These are phyloP conservation scores for Threskiornis aethiopicus DNA, from an alignment of 2,797 vertebrate genomes.

Conservation along the genomic window DNA sequence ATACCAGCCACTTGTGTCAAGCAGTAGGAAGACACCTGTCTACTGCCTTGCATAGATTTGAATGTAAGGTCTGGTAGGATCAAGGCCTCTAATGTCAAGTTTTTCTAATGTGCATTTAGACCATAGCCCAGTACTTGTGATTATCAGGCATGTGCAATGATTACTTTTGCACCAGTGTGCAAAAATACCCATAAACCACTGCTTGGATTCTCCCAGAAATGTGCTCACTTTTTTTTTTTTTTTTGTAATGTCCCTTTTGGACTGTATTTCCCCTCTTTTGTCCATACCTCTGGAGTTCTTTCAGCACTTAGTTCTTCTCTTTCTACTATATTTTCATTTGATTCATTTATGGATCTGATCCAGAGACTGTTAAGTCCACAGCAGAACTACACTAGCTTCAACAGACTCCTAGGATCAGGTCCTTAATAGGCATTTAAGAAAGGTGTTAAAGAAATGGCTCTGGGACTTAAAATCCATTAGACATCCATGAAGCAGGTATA, in stretches of 20 bases:
- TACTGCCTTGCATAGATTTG: background rate
- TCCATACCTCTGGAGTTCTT: background rate
- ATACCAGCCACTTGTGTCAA: background rate
- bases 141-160: background rate
- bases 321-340: background rate
- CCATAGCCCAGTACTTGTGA: background rate
- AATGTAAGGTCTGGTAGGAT: background rate
- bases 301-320: background rate
- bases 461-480: background rate
- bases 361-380: background rate
- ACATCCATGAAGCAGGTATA: background rate
- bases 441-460: background rate
- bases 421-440: background rate
- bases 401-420: background rate
- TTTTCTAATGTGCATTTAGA: background rate
- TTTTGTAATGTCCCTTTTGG: background rate
- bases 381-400: background rate
- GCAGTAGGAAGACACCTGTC: background rate
- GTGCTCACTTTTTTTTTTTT: rapidly evolving
- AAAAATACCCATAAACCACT: background rate
- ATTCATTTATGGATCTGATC: background rate
- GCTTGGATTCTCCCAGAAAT: background rate
- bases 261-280: background rate
- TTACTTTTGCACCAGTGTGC: background rate
- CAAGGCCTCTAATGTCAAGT: rapidly evolving